A percentile compares a stretch with the other conserved stretches of the same genome.
Evolutionary conservation across 2,797 vertebrate genomes (phyloP).

Genomic region (Coracias cyanogaster): DNA sequence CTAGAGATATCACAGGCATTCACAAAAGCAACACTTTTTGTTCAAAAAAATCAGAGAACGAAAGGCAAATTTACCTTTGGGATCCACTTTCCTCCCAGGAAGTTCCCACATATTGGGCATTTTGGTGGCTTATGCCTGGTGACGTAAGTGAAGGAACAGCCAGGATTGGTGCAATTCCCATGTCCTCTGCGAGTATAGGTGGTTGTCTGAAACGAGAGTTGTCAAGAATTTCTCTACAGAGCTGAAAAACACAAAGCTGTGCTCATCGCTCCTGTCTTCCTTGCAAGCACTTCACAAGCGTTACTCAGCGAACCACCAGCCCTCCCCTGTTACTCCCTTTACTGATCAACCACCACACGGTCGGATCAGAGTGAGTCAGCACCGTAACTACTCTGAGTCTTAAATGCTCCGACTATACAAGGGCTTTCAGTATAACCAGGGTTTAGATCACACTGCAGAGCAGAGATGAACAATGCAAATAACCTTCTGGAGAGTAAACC

Average conservation of each 20-base stretch:
- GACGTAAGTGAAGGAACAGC: slow-evolving; percentile 93
- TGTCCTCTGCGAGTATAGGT: slow-evolving; percentile 95
- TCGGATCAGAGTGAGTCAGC: background rate
- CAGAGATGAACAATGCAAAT: background rate
- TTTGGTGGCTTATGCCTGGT: slow-evolving; percentile 96
- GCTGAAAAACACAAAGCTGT: background rate
- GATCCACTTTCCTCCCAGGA: slow-evolving; percentile 96
- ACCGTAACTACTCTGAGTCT: rapidly evolving
- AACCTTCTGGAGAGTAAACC: background rate
- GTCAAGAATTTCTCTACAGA: slow-evolving; percentile 4
- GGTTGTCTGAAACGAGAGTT: slow-evolving; percentile 82
- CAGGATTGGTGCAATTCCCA: slow-evolving; percentile 90
- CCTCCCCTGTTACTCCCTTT: background rate
- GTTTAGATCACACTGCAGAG: background rate
- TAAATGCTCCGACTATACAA: background rate
- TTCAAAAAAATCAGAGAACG: background rate
- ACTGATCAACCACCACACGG: background rate
- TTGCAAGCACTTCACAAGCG: background rate
- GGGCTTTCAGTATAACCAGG: background rate
- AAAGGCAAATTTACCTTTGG: slow-evolving; percentile 79
- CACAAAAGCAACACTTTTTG: background rate
- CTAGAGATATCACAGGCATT: background rate
- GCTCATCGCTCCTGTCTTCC: background rate
- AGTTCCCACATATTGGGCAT: slow-evolving; percentile 90
- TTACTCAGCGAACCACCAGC: background rate